phyloP scores from a whole-genome alignment of 2,888 invertebrate species.

The Sicus ferrugineus region DNA sequence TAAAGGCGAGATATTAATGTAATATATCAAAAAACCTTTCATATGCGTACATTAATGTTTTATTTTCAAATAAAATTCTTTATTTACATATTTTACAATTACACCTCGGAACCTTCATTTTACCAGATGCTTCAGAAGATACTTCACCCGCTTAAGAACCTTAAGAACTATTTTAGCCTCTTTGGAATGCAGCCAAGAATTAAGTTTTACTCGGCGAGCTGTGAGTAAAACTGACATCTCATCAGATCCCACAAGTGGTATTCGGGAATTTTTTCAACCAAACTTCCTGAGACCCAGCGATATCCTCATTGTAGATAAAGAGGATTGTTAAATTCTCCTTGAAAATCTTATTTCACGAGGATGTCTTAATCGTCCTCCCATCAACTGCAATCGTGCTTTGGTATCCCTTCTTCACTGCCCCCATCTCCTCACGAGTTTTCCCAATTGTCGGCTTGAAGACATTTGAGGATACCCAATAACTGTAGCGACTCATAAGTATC shows the following conservation, averaged over 20 bases:
- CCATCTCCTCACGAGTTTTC: conserved; percentile 45
- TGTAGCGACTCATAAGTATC: conserved; percentile 75
- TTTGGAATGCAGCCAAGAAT: no score
- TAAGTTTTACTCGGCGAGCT: no score
- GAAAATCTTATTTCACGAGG: not conserved
- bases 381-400: not conserved
- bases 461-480: conserved; percentile 54
- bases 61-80: not conserved
- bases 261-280: no score
- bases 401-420: not conserved
- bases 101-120: not conserved
- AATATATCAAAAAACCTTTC: not conserved
- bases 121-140: no score
- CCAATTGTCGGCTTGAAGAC: conserved; percentile 53
- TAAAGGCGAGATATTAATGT: not conserved
- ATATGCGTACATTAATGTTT: not conserved
- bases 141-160: not conserved
- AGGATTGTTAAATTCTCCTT: not conserved
- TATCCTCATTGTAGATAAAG: no score
- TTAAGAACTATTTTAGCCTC: not conserved
- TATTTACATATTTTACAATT: not conserved
- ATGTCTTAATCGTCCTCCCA: not conserved
- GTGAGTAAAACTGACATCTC: no score
- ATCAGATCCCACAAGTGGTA: no score
- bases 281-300: no score